Evolutionary conservation across 2,113 vertebrate species (phyloP).

Genomic region (Bujurquina vittata): DNA sequence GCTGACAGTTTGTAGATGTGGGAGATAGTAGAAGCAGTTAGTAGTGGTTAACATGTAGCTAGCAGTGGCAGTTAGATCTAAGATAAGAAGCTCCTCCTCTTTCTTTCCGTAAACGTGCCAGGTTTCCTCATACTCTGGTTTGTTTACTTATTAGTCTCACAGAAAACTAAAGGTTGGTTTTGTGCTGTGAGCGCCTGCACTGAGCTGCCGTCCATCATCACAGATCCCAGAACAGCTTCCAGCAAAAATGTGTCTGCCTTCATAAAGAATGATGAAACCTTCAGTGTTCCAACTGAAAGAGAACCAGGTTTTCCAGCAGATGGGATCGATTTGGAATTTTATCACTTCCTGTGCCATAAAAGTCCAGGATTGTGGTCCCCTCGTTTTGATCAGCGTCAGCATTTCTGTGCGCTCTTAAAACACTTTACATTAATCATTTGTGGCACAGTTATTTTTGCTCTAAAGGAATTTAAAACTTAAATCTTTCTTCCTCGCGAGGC

Average conservation of each 20-base stretch:
- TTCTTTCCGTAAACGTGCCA: too few species aligned
- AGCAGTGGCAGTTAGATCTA: not conserved
- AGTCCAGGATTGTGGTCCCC: constrained; percentile 65
- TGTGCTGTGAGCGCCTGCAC: not conserved
- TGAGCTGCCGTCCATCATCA: not conserved
- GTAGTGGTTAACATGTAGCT: not conserved
- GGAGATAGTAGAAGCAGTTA: constrained; percentile 9
- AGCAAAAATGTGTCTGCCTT: constrained; percentile 28
- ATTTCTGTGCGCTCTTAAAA: constrained; percentile 60
- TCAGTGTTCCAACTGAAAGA: constrained; percentile 31
- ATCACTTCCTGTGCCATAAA: constrained; percentile 80
- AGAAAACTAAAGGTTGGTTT: not conserved
- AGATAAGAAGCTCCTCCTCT: not conserved
- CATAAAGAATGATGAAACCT: constrained; percentile 24
- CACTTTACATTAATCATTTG: constrained; percentile 47
- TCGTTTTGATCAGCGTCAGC: constrained; percentile 72
- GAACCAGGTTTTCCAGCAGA: constrained; percentile 72
- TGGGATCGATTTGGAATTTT: constrained; percentile 80
- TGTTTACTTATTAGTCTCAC: not conserved
- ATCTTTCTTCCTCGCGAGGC: not conserved
- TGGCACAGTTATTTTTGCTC: constrained; percentile 18
- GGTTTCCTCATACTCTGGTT: not conserved
- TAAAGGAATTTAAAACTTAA: constrained; percentile 6
- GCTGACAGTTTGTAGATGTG: constrained; percentile 8
- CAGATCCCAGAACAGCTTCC: constrained; percentile 26